Conservation (phyloP, 2,888 invertebrate species). For the Onchidella celtica region DNA sequence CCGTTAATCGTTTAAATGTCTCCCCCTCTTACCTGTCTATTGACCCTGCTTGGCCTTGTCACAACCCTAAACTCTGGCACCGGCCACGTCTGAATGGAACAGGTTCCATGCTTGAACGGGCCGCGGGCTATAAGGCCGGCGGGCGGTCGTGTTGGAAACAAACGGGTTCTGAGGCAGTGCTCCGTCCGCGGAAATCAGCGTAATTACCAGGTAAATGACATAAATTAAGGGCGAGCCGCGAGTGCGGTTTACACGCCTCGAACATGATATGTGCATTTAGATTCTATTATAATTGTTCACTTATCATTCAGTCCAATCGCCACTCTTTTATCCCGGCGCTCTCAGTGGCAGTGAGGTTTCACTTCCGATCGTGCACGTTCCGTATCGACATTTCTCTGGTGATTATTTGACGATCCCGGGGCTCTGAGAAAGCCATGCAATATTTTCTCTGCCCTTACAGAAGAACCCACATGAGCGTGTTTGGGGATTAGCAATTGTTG, state of each 20-base stretch:
- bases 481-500: neutral
- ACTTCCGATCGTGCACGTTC: constrained; percentile 25
- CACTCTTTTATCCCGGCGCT: constrained; percentile 7
- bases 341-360: constrained; percentile 5
- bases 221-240: constrained; percentile 40
- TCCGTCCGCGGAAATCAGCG: constrained; percentile 30
- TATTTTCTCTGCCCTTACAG: neutral
- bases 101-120: constrained; percentile 18
- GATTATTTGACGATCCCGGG: neutral
- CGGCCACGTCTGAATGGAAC: neutral
- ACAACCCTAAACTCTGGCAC: neutral
- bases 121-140: neutral
- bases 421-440: neutral
- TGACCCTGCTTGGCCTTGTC: constrained; percentile 4
- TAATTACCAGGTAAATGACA: constrained; percentile 49
- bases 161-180: constrained; percentile 6
- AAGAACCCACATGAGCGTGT: no score
- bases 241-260: constrained; percentile 11
- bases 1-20: constrained; percentile 18
- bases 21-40: constrained; percentile 24
- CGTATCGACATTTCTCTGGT: neutral
- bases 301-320: constrained; percentile 23
- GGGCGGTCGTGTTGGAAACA: neutral
- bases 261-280: constrained; percentile 51
- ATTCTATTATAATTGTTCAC: constrained; percentile 34